Base-by-base conservation (phyloP, 2,888 invertebrate species). In the Malacosoma neustria region DNA sequence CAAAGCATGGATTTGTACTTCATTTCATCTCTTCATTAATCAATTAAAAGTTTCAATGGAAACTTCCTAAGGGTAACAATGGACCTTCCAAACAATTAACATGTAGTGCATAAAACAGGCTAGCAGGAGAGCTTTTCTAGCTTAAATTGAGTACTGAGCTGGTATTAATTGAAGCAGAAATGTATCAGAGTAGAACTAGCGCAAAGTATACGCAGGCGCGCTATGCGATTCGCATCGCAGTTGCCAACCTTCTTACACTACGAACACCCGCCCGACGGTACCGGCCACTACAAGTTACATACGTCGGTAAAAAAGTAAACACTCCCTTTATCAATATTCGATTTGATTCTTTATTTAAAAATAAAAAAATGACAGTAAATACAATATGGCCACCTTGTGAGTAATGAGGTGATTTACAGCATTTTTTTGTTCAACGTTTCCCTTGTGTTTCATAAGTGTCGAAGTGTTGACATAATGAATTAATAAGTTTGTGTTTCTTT, bases 121-220 rank as follows among this genome's bases (percentile, higher is more conserved):
- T 49, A 57, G 52, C 49, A 53, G 48, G 57, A 49, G 48, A 59
- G 45, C 54, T 55, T 41, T 51, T 61, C 59, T 59, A 70, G 64
- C 62, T 75, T 71, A 79, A 82, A 84, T 81, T 72, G 72, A 79
- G 76, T 72, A 72, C 66, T 65, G 66, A 71, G 69, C 61, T 52
- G 60, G 69, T 69, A 82, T 82, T 84, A 84, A 82, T 84, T 84
- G 77, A 77, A 72, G 75, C 73, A 73, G 76, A 77, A 82, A 79
- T 79, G 74, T 82, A 82, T 79, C 75, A 76, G 65, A 75, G 76
- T 79, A 75, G 80, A 76, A 69, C 61, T 60, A 22, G 22, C 22
- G 22, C 22, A 22, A 22, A 22, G 22, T 22, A 22, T 71, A 82
- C 84, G 84, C 84, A 81, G 67, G 84, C 84, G 84, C 84, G 67